These are phyloP conservation scores for Periparus ater DNA, from an alignment of 2,797 vertebrate species.

Conservation along the genomic window DNA sequence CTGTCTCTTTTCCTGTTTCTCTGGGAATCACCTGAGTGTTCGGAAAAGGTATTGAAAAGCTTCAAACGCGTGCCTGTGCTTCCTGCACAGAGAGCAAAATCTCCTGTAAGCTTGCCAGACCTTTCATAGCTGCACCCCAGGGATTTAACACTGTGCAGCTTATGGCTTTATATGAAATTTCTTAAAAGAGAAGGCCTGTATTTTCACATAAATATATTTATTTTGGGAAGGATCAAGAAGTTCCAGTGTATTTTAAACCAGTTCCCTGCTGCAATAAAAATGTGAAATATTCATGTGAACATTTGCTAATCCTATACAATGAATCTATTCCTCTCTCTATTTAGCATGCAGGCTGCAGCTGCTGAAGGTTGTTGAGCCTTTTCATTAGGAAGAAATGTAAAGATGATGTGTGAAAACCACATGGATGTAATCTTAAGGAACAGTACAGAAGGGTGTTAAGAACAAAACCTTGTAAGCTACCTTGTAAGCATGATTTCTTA, in stretches of 20 bases:
- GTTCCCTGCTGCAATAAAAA: neutral
- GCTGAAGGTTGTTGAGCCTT: slow-evolving; percentile 30
- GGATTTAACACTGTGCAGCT: neutral
- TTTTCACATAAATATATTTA: slow-evolving; percentile 45
- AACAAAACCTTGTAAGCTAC: neutral
- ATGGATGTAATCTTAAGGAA: slow-evolving; percentile 11
- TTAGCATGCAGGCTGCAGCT: slow-evolving; percentile 44
- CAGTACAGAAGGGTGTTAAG: neutral
- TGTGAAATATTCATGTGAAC: slow-evolving; percentile 47
- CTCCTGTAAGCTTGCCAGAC: slow-evolving; percentile 19
- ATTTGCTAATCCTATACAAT: slow-evolving; percentile 36
- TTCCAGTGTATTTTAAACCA: slow-evolving; percentile 24
- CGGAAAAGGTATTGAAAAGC: neutral
- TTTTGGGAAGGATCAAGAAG: slow-evolving; percentile 29
- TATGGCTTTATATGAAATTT: neutral
- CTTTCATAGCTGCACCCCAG: neutral
- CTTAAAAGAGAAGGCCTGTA: neutral
- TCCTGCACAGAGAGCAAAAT: neutral
- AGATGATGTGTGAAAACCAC: slow-evolving; percentile 30
- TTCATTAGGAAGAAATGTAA: slow-evolving; percentile 38
- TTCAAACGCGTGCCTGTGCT: neutral
- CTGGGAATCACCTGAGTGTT: neutral
- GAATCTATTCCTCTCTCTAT: slow-evolving; percentile 2
- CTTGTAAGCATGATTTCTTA: neutral
- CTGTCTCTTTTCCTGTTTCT: neutral